phyloP scores from a whole-genome alignment of 1,140 invertebrate species.

The Leptinotarsa texana region DNA sequence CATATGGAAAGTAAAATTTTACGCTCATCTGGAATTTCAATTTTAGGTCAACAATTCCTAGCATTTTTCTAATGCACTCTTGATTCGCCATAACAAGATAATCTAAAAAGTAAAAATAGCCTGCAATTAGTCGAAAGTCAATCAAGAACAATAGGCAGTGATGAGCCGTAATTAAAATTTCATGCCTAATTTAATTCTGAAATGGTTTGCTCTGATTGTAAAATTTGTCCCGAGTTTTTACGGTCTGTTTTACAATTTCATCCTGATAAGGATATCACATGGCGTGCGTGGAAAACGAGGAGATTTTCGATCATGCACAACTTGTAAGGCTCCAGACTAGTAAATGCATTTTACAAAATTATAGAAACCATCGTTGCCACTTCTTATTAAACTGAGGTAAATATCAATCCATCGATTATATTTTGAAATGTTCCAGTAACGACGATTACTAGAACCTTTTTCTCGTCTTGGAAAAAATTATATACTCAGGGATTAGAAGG shows the following conservation, averaged over 20 bases:
- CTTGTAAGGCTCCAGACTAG: too few species aligned
- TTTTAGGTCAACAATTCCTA: not conserved
- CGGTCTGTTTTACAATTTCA: not conserved
- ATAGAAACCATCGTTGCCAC: too few species aligned
- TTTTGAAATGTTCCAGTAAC: too few species aligned
- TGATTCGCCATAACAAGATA: not conserved
- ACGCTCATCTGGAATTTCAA: not conserved
- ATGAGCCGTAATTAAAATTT: not conserved
- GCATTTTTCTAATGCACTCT: not conserved
- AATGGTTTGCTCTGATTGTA: not conserved
- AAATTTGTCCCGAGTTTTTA: not conserved
- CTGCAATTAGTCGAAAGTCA: not conserved
- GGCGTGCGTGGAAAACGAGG: not conserved
- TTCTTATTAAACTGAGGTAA: too few species aligned
- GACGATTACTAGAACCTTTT: too few species aligned
- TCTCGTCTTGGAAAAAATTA: too few species aligned
- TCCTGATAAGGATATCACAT: not conserved
- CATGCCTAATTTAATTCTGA: not conserved
- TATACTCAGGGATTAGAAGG: too few species aligned
- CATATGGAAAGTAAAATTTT: conserved; percentile 2
- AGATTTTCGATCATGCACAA: too few species aligned
- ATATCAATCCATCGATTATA: too few species aligned
- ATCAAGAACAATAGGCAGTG: not conserved
- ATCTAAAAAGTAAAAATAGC: not conserved
- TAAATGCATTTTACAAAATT: too few species aligned